Percentiles rank a stretch among this genome's conserved stretches.
These are phyloP conservation scores for Sitta carolinensis DNA, from an alignment of 2,797 vertebrate species.

Conservation along the genomic window DNA sequence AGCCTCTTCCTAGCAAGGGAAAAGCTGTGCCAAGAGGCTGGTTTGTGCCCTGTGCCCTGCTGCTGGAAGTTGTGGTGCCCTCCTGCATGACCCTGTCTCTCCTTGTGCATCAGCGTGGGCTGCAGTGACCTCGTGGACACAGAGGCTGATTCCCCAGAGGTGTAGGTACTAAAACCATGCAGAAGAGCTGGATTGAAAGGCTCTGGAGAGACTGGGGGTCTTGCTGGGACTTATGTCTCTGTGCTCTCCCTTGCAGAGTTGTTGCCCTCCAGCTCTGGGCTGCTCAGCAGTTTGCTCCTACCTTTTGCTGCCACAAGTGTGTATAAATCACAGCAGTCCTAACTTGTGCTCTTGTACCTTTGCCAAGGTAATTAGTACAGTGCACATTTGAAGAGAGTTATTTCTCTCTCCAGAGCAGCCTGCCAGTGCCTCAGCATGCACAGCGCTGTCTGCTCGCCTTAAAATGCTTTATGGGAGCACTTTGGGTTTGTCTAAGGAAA, in stretches of 20 bases:
- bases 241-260: not conserved
- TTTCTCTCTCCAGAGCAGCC: slow-evolving; percentile 13
- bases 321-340: slow-evolving; percentile 45
- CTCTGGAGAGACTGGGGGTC: not conserved
- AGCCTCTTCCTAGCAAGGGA: not conserved
- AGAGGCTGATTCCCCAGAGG: not conserved
- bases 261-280: not conserved
- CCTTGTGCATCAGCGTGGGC: not conserved
- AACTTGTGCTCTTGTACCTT: slow-evolving; percentile 38
- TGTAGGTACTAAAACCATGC: not conserved
- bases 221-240: not conserved
- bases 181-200: not conserved
- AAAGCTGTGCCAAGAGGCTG: not conserved
- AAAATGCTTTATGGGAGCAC: not conserved
- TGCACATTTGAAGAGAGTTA: slow-evolving; percentile 28
- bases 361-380: slow-evolving; percentile 60
- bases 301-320: not conserved
- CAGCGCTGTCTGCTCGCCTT: not conserved
- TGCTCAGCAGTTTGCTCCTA: not conserved
- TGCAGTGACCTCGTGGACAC: not conserved
- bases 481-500: slow-evolving; percentile 27
- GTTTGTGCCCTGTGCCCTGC: not conserved
- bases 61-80: not conserved
- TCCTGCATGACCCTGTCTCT: not conserved
- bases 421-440: not conserved